Percentiles rank a stretch among this genome's conserved stretches.
phyloP scores from a whole-genome alignment of 2,888 invertebrate genomes.

The Hemicrepidius hirtus region DNA sequence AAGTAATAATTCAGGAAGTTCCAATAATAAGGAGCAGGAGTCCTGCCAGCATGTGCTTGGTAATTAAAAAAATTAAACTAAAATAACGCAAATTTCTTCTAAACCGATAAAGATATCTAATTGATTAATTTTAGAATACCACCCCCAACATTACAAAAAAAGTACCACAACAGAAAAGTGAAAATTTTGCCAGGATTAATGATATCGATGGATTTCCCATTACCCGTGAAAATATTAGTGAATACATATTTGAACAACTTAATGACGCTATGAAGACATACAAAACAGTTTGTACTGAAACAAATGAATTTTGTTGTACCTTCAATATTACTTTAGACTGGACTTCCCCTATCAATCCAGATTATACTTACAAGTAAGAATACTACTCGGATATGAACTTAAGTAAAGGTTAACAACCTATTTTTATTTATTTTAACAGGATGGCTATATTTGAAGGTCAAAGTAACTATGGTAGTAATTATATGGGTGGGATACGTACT shows the following conservation, averaged over 20 bases:
- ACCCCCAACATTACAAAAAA: not conserved
- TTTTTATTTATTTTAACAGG: too few species aligned
- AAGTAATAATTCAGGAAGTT: constrained; percentile 54
- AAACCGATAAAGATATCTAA: constrained; percentile 19
- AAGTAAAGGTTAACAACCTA: too few species aligned
- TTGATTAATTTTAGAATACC: constrained; percentile 9
- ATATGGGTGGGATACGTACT: constrained; percentile 56
- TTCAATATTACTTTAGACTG: constrained; percentile 49
- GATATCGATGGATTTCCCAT: constrained; percentile 41
- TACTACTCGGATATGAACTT: too few species aligned
- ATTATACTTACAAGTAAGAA: constrained; percentile 52
- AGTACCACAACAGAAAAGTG: not conserved
- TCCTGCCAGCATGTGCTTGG: constrained; percentile 33
- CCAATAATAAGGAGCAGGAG: constrained; percentile 49
- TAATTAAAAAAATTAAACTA: constrained; percentile 15
- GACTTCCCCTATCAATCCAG: constrained; percentile 12
- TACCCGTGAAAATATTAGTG: constrained; percentile 48
- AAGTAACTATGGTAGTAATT: constrained; percentile 48
- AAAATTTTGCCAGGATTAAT: not conserved
- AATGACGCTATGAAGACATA: constrained; percentile 47
- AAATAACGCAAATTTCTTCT: constrained; percentile 1
- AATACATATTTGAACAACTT: constrained; percentile 43
- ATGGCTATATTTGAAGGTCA: constrained; percentile 57
- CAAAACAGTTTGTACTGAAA: constrained; percentile 49
- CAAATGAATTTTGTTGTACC: constrained; percentile 52